A percentile compares a stretch with the other conserved stretches of the same genome.
Conservation (phyloP, 1,140 invertebrate species). For the Hycleus phaleratus region DNA sequence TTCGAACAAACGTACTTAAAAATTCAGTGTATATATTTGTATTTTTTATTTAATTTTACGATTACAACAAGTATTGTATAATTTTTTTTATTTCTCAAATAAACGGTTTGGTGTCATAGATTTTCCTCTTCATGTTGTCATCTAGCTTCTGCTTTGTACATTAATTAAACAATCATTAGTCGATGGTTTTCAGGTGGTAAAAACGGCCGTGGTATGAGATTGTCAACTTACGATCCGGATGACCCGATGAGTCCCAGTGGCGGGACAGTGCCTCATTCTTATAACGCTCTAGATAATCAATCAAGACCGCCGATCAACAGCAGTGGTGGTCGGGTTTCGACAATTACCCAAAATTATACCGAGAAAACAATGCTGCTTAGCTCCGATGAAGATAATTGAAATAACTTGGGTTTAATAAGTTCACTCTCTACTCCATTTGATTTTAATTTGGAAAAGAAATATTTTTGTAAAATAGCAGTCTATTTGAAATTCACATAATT, state of each 20-base stretch:
- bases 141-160: too few relatives aligned
- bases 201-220: constrained; percentile 54
- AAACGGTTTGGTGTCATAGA: too few relatives aligned
- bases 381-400: constrained; percentile 87
- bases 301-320: constrained; percentile 46
- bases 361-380: constrained; percentile 94
- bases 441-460: neutral
- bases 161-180: too few relatives aligned
- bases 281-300: constrained; percentile 39
- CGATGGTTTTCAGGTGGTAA: constrained; percentile 45
- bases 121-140: too few relatives aligned
- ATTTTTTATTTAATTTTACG: too few relatives aligned
- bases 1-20: too few relatives aligned
- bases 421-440: too few relatives aligned
- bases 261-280: constrained; percentile 32
- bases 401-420: too few relatives aligned
- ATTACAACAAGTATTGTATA: too few relatives aligned
- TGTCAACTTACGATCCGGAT: constrained; percentile 60
- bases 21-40: too few relatives aligned
- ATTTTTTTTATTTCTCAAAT: too few relatives aligned
- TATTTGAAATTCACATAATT: constrained; percentile 5
- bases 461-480: constrained; percentile 13
- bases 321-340: constrained; percentile 59
- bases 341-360: constrained; percentile 79
- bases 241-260: constrained; percentile 45